Conservation (phyloP, 2,888 invertebrate species). For the Lingula anatina region DNA sequence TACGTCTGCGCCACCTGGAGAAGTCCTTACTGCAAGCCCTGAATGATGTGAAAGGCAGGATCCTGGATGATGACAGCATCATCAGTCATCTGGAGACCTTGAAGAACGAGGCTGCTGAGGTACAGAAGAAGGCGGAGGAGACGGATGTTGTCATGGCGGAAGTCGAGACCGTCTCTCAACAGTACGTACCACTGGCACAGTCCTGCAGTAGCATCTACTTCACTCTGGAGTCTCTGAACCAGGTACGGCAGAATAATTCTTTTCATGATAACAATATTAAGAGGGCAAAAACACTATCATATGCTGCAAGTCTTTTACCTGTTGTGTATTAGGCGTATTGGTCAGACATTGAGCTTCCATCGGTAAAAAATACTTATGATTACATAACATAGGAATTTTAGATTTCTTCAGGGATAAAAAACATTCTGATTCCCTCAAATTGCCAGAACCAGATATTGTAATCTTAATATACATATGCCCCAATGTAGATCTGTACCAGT, state of each 20-base stretch:
- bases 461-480: too few relatives aligned
- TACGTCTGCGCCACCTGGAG: slow-evolving; percentile 90
- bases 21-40: slow-evolving; percentile 94
- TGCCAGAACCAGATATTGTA: too few relatives aligned
- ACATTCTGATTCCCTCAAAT: too few relatives aligned
- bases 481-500: too few relatives aligned
- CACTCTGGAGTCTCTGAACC: slow-evolving; percentile 93
- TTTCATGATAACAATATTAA: slow-evolving; percentile 1
- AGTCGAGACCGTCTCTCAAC: slow-evolving; percentile 95
- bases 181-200: slow-evolving; percentile 88
- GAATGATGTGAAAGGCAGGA: slow-evolving; percentile 98
- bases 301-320: too few relatives aligned
- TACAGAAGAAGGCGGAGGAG: slow-evolving; percentile 87
- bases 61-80: slow-evolving; percentile 92
- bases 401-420: too few relatives aligned
- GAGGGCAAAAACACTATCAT: too few relatives aligned
- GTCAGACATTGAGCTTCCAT: too few relatives aligned
- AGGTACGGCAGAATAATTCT: slow-evolving; percentile 38
- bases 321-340: too few relatives aligned
- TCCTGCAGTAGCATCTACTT: slow-evolving; percentile 99
- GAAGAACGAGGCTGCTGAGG: slow-evolving; percentile 97
- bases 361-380: too few relatives aligned
- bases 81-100: slow-evolving; percentile 96
- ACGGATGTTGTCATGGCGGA: slow-evolving; percentile 96
- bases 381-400: too few relatives aligned